These are phyloP conservation scores for Erethizon dorsatum DNA, from an alignment of 2,797 vertebrate genomes.

Conservation along the genomic window DNA sequence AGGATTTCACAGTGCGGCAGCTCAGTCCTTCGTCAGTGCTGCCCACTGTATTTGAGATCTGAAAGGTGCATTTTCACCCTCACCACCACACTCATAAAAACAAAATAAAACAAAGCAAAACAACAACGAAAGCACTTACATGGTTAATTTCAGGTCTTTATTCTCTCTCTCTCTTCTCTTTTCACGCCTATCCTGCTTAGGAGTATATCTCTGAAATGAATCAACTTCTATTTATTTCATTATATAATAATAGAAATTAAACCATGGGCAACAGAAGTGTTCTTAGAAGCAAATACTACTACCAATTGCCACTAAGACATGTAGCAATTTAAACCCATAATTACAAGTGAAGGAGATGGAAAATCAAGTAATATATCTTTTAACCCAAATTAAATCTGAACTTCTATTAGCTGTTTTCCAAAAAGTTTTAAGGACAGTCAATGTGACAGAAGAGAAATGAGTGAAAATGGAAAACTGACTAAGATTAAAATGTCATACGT, in stretches of 20 bases:
- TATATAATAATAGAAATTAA: not conserved
- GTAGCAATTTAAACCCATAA: not conserved
- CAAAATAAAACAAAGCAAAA: not conserved
- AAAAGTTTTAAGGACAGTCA: not conserved
- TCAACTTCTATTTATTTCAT: not conserved
- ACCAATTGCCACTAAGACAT: not conserved
- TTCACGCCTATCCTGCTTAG: not conserved
- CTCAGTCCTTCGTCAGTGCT: not conserved
- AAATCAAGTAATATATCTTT: not conserved
- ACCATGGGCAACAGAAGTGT: not conserved
- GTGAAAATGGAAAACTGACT: not conserved
- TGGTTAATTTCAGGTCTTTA: not conserved
- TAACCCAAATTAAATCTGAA: not conserved
- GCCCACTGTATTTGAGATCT: rapidly evolving
- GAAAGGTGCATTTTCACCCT: not conserved
- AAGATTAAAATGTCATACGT: not conserved
- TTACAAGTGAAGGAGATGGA: not conserved
- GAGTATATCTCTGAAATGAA: not conserved
- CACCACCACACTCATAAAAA: not conserved
- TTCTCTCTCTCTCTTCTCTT: not conserved
- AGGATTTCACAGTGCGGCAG: not conserved
- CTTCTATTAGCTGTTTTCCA: not conserved
- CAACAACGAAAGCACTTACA: not conserved
- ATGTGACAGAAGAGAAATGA: not conserved
- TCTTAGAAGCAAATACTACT: not conserved